Base-by-base conservation (phyloP, 2,113 vertebrate species). In the Hymenochirus boettgeri region DNA sequence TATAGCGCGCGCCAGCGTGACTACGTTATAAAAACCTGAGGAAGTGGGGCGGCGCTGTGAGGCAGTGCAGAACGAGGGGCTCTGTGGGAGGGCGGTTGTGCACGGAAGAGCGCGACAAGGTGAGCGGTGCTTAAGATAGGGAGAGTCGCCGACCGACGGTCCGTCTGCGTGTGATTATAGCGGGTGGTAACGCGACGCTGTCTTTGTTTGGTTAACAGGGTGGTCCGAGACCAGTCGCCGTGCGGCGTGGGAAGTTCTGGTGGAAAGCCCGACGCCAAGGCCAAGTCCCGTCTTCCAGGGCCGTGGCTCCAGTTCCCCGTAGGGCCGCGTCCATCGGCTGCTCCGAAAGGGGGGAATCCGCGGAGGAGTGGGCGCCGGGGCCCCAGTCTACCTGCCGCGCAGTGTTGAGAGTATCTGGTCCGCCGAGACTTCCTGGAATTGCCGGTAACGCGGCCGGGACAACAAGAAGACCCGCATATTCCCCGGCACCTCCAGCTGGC, bases 321-420 rank as follows among this genome's bases (percentile, higher is more conserved):
- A n/a, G 0, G 95, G 95, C 24, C 91, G 94, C 4, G 86, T 95
- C 0, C 92, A 95, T 48, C 88, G 92, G n/a, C 93, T 2, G 82
- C 96, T 48, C 84, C 93, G 6, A 93, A 93, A 25, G 95, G 70
- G n/a, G 94, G 0, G 90, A 91, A 74, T 95, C 94, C 60, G 91
- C 94, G 0, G 88, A 93, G 76, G 91, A 2, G 92, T 96, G 0
- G 92, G 92, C 0, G 92, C 92, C 66, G 91, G 90, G 5, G 94
- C 89, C 93, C 0, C 93, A n/a, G n/a, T 95, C 0, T 95, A 95
- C 61, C 71, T 98, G 75, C 93, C 93, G 0, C 92, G 94, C 0
- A n/a, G 93, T 97, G 33, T 88, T 97, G 6, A 94, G 96, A 79
- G 95, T 95, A 66, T 86, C 95, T n/a, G n/a, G 33, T 93, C 93